These are phyloP conservation scores for Chiroxiphia lanceolata DNA, from an alignment of 2,797 vertebrate genomes.

Conservation along the genomic window DNA sequence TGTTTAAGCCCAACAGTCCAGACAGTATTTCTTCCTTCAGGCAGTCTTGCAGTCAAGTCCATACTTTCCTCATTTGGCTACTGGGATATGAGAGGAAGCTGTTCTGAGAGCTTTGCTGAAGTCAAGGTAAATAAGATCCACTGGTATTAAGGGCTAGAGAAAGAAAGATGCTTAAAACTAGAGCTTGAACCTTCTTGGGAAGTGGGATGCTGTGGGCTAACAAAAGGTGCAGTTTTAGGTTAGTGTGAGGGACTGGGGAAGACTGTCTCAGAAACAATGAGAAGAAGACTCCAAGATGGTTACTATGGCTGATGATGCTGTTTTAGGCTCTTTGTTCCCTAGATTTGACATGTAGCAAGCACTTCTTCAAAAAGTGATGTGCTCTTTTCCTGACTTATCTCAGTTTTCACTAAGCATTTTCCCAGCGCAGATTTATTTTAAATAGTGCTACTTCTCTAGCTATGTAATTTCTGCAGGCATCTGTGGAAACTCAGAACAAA, in stretches of 20 bases:
- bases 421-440: not conserved
- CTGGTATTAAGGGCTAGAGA: not conserved
- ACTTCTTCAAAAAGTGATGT: conserved; percentile 8
- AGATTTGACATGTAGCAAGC: not conserved
- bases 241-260: not conserved
- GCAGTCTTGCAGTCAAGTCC: not conserved
- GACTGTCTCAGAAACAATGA: conserved; percentile 14
- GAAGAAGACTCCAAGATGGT: not conserved
- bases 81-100: not conserved
- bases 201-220: not conserved
- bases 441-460: not conserved
- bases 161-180: not conserved
- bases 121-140: not conserved
- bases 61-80: not conserved
- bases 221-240: not conserved
- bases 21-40: not conserved
- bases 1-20: not conserved
- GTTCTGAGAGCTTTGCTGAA: conserved; percentile 1
- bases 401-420: conserved; percentile 21
- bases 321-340: conserved; percentile 13
- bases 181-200: not conserved
- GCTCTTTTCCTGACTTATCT: conserved; percentile 14
- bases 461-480: conserved; percentile 11
- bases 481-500: conserved; percentile 44
- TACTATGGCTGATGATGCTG: not conserved